Base-by-base conservation (phyloP, 2,888 invertebrate species). In the Ochropleura plecta region DNA sequence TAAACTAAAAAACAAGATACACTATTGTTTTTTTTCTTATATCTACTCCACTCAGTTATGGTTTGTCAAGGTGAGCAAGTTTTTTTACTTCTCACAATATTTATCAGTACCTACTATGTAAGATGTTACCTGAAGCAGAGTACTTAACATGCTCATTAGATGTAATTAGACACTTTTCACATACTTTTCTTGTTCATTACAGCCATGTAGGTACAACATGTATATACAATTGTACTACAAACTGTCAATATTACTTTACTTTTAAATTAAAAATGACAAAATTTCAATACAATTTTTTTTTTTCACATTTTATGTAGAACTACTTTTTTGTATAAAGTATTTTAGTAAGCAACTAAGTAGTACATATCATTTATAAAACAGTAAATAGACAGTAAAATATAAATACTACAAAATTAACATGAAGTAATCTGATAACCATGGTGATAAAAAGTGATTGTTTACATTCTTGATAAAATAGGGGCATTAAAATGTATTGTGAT, bases 21-120 rank as follows among this genome's bases (percentile, higher is more conserved):
- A 16, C n/a, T 44, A 80, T 53, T 46, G 40, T 20, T 8, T 48
- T 48, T 78, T 79, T 60, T 40, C 44, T 30, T 49, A 9, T 20
- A 59, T 18, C 16, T 0, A 48, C 48, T 44, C 30, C 53, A 30
- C 42, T 48, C 3, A 70, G 42, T 63, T 79, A 66, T 48, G 40
- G 14, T 48, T 69, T 79, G 70, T 79, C 83, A 83, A 79, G 83
- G 79, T 83, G 55, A 79, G 18, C 71, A 18, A 67, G 63, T 67
- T 79, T 70, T 71, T 83, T 78, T 82, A 60, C 18, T 46, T 40
- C 48, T 53, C 40, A 44, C 16, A 9, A 51, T 53, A 53, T 59
- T 59, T 62, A 55, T 55, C 8, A 48, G 53, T 48, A 53, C 62
- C 62, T 62, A 46, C 30, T 66, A 18, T 79, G 79, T 75, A n/a